Conservation (phyloP, 2,113 vertebrate species). For the Camelus bactrianus region DNA sequence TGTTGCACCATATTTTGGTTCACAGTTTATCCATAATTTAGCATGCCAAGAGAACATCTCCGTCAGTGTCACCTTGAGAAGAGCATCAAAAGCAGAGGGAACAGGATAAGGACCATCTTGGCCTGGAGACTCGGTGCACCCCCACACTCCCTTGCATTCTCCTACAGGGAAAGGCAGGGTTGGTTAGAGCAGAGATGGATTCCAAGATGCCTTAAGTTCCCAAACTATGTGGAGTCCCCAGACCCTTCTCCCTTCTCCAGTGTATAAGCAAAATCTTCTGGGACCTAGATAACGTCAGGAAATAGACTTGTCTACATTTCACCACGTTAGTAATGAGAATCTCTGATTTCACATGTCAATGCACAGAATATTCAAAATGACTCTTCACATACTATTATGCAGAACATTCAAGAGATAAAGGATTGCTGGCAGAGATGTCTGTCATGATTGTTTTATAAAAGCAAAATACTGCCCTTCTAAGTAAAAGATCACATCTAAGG, state of each 20-base stretch:
- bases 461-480: background rate
- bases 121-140: constrained; percentile 88
- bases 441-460: background rate
- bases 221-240: background rate
- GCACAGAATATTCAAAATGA: background rate
- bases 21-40: constrained; percentile 90
- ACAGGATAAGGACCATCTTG: constrained; percentile 84
- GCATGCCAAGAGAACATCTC: constrained; percentile 90
- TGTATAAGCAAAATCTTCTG: background rate
- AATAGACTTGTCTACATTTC: background rate
- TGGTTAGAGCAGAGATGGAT: background rate
- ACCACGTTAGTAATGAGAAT: background rate
- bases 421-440: background rate
- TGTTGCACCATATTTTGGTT: constrained; percentile 89
- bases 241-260: background rate
- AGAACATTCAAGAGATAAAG: background rate
- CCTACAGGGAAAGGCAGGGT: constrained; percentile 84
- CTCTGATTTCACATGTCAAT: background rate
- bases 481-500: background rate
- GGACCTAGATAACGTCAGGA: background rate
- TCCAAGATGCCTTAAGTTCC: background rate
- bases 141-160: constrained; percentile 97
- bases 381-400: background rate
- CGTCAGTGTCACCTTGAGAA: constrained; percentile 95
- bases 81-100: constrained; percentile 88